A percentile compares a stretch with the other conserved stretches of the same genome.
Evolutionary conservation across 1,140 invertebrate genomes (phyloP).

Genomic region (Goniozus legneri): DNA sequence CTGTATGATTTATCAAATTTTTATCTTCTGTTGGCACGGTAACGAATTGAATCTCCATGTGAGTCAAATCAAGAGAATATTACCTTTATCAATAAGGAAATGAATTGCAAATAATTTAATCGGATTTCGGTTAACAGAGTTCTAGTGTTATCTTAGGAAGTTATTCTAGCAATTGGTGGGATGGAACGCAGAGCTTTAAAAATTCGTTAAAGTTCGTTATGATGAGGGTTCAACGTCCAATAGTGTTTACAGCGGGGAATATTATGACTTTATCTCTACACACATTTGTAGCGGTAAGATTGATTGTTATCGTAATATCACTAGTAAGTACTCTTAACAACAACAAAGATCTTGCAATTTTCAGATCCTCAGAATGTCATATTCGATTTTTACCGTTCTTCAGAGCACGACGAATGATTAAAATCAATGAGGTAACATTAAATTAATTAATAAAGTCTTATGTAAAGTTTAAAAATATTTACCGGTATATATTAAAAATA

Average conservation of each 20-base stretch:
- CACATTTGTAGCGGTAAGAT: slow-evolving; percentile 23
- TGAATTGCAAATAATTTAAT: neutral
- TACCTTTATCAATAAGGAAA: neutral
- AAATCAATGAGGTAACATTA: too few species aligned
- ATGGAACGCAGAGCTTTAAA: slow-evolving; percentile 37
- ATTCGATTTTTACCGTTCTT: slow-evolving; percentile 35
- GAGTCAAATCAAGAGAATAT: slow-evolving; percentile 11
- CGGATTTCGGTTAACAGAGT: slow-evolving; percentile 33
- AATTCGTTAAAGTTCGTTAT: slow-evolving; percentile 49
- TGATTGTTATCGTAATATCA: neutral
- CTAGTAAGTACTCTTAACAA: neutral
- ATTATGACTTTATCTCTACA: slow-evolving; percentile 49
- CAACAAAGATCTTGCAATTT: slow-evolving; percentile 4
- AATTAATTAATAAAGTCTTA: too few species aligned
- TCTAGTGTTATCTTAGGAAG: slow-evolving; percentile 39
- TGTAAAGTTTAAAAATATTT: too few species aligned
- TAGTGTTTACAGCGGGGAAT: slow-evolving; percentile 50
- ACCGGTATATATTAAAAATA: slow-evolving; percentile 3
- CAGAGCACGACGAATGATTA: slow-evolving; percentile 18
- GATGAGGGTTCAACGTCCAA: slow-evolving; percentile 42
- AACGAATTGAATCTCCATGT: slow-evolving; percentile 54
- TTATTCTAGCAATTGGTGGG: slow-evolving; percentile 52
- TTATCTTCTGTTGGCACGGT: slow-evolving; percentile 57
- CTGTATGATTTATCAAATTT: slow-evolving; percentile 56
- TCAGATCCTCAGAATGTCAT: slow-evolving; percentile 33